Conservation (phyloP, 2,113 vertebrate species). For the Dromas ardeola region DNA sequence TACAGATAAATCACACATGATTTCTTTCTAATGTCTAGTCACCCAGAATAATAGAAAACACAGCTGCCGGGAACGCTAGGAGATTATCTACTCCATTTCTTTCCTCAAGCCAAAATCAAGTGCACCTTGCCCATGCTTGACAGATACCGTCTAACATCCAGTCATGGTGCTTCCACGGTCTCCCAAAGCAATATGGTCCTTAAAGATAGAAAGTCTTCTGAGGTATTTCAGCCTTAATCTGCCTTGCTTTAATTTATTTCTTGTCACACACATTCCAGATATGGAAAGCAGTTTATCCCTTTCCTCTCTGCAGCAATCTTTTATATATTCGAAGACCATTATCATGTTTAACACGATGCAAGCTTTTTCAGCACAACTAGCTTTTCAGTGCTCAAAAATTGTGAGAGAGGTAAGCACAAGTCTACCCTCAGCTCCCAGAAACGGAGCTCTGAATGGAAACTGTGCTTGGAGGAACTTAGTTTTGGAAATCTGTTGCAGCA, state of each 20-base stretch:
- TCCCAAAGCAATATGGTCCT: not conserved
- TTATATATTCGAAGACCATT: not conserved
- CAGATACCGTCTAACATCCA: not conserved
- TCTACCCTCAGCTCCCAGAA: not conserved
- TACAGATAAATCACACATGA: slow-evolving; percentile 48
- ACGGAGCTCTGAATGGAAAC: not conserved
- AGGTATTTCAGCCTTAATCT: not conserved
- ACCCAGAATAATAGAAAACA: slow-evolving; percentile 29
- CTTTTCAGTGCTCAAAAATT: not conserved
- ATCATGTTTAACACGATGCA: not conserved
- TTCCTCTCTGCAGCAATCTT: not conserved
- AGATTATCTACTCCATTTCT: slow-evolving; percentile 39
- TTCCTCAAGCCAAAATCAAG: slow-evolving; percentile 24
- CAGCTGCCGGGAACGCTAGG: not conserved
- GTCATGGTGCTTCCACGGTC: not conserved
- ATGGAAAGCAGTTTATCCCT: not conserved
- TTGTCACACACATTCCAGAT: not conserved
- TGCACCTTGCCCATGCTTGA: not conserved
- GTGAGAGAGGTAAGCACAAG: not conserved
- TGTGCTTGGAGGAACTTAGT: not conserved
- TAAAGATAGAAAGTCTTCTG: not conserved
- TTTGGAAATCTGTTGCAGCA: not conserved
- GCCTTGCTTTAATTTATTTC: slow-evolving; percentile 2
- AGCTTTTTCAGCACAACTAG: not conserved
- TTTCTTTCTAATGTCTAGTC: slow-evolving; percentile 7